A percentile compares a stretch with the other conserved stretches of the same genome.
Conservation (phyloP, 2,888 invertebrate species). For the Maniola hyperantus region DNA sequence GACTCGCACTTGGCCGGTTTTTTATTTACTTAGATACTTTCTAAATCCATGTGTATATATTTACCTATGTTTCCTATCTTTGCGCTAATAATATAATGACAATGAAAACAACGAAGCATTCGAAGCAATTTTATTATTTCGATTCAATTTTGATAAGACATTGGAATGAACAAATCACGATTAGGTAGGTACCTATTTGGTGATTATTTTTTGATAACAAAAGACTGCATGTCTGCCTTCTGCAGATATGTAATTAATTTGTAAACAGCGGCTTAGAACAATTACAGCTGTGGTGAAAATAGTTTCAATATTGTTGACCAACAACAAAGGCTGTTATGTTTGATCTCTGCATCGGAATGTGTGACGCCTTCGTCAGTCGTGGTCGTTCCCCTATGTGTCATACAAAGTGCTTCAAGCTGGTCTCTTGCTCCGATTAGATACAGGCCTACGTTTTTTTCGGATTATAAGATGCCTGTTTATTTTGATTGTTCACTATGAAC, state of each 20-base stretch:
- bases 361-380: constrained; percentile 41
- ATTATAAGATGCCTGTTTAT: neutral
- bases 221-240: constrained; percentile 53
- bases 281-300: constrained; percentile 60
- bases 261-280: constrained; percentile 74
- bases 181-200: constrained; percentile 38
- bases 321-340: constrained; percentile 70
- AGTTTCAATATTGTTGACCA: constrained; percentile 56
- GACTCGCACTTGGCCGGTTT: no score
- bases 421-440: neutral
- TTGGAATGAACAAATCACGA: constrained; percentile 45
- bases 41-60: no score
- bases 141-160: constrained; percentile 34
- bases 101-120: constrained; percentile 15
- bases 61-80: neutral
- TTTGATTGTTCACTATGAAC: constrained; percentile 8
- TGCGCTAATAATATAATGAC: constrained; percentile 2
- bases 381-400: constrained; percentile 45
- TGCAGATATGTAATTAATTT: constrained; percentile 63
- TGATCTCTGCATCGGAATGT: constrained; percentile 60
- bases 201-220: constrained; percentile 63
- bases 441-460: neutral
- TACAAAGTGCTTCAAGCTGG: neutral
- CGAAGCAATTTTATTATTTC: constrained; percentile 8
- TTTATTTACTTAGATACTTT: neutral